phyloP scores from a whole-genome alignment of 2,888 invertebrate species.

The Tipula vernalis region DNA sequence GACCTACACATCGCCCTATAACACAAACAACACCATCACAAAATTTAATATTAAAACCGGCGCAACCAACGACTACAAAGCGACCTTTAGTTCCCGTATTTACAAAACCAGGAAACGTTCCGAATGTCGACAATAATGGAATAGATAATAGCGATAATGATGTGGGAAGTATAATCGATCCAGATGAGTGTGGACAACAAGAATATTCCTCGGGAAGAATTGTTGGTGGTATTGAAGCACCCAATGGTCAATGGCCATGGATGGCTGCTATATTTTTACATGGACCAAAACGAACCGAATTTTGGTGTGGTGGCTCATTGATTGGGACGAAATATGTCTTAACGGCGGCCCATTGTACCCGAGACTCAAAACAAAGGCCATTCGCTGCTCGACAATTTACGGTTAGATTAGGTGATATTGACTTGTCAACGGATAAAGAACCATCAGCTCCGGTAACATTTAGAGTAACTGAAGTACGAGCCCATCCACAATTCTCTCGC shows the following conservation, averaged over 20 bases:
- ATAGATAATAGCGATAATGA: conserved; percentile 17
- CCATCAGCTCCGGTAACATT: conserved; percentile 73
- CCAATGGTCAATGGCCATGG: conserved; percentile 90
- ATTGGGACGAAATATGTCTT: conserved; percentile 64
- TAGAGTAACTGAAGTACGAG: conserved; percentile 61
- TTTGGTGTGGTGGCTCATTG: conserved; percentile 88
- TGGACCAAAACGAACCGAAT: conserved; percentile 71
- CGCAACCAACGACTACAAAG: conserved; percentile 35
- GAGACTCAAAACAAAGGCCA: conserved; percentile 80
- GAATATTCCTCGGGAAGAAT: conserved; percentile 76
- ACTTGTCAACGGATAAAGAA: conserved; percentile 71
- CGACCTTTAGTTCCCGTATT: conserved; percentile 36
- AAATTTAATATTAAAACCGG: conserved; percentile 28
- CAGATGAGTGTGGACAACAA: conserved; percentile 62
- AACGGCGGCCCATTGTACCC: conserved; percentile 89
- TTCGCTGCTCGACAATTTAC: conserved; percentile 82
- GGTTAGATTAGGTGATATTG: conserved; percentile 79
- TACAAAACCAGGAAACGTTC: conserved; percentile 21
- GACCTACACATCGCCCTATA: conserved; percentile 27
- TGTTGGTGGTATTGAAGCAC: conserved; percentile 77
- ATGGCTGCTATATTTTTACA: conserved; percentile 89
- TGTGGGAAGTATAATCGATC: conserved; percentile 27
- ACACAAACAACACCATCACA: conserved; percentile 23
- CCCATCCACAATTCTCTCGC: conserved; percentile 59
- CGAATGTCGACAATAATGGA: conserved; percentile 24